Conservation (phyloP, 2,113 vertebrate genomes). For the Xenopus laevis region DNA sequence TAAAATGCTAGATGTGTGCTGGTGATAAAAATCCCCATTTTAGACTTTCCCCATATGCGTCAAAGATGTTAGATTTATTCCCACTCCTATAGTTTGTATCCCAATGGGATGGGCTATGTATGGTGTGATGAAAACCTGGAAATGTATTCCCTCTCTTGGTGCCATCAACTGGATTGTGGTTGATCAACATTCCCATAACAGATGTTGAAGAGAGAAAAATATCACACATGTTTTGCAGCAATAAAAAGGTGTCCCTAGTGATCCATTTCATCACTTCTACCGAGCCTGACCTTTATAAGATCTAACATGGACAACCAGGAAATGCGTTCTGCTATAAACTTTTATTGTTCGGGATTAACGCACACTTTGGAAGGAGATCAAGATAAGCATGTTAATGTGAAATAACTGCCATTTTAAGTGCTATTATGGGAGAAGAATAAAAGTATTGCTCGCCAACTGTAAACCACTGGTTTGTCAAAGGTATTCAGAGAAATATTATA, state of each 20-base stretch:
- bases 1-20: too few relatives aligned
- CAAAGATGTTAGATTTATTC: too few relatives aligned
- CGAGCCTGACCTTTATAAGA: background rate
- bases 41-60: too few relatives aligned
- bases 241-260: background rate
- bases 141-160: too few relatives aligned
- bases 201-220: slow-evolving; percentile 7
- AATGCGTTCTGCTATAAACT: background rate
- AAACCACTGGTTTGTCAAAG: background rate
- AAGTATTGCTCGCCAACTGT: background rate
- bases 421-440: background rate
- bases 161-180: background rate
- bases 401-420: slow-evolving; percentile 3
- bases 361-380: background rate
- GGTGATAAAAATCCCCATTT: too few relatives aligned
- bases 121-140: too few relatives aligned
- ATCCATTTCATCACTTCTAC: background rate
- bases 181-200: background rate
- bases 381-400: background rate
- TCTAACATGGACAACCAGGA: background rate
- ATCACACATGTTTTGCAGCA: background rate
- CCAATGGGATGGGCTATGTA: too few relatives aligned
- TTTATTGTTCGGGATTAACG: background rate
- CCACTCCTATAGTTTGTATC: too few relatives aligned
- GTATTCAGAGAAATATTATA: slow-evolving; percentile 15